phyloP scores from a whole-genome alignment of 2,888 invertebrate species.

The Agonopterix heracliana region DNA sequence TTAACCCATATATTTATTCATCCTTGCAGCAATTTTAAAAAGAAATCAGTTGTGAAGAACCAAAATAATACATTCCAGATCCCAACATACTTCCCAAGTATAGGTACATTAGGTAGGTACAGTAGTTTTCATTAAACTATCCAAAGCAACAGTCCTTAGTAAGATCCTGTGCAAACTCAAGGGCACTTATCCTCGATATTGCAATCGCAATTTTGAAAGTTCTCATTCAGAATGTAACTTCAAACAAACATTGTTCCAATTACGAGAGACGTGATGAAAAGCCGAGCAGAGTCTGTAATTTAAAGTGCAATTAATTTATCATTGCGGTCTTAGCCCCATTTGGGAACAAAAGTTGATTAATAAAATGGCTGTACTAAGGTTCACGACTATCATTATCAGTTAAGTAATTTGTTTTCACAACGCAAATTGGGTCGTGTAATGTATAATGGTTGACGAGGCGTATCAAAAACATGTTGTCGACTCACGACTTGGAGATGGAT shows the following conservation, averaged over 20 bases:
- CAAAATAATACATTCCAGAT: no score
- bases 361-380: constrained; percentile 7
- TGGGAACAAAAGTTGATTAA: constrained; percentile 11
- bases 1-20: no score
- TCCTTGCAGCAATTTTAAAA: no score
- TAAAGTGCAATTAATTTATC: constrained; percentile 9
- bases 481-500: constrained; percentile 1
- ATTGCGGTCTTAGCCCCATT: constrained; percentile 10
- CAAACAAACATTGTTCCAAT: background rate
- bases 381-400: constrained; percentile 14
- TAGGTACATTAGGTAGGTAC: no score
- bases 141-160: no score
- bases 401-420: constrained; percentile 14
- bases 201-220: constrained; percentile 5
- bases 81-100: no score
- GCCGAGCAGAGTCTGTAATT: constrained; percentile 4
- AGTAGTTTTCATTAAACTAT: no score
- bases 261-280: constrained; percentile 5
- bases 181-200: background rate
- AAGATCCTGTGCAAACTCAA: background rate
- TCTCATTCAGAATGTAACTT: constrained; percentile 1
- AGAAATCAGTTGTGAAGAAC: no score
- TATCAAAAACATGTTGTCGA: constrained; percentile 4
- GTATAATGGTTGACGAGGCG: constrained; percentile 5
- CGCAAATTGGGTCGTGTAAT: constrained; percentile 11